These are phyloP conservation scores for Aegotheles bennettii DNA, from an alignment of 2,113 vertebrate genomes.

Conservation along the genomic window DNA sequence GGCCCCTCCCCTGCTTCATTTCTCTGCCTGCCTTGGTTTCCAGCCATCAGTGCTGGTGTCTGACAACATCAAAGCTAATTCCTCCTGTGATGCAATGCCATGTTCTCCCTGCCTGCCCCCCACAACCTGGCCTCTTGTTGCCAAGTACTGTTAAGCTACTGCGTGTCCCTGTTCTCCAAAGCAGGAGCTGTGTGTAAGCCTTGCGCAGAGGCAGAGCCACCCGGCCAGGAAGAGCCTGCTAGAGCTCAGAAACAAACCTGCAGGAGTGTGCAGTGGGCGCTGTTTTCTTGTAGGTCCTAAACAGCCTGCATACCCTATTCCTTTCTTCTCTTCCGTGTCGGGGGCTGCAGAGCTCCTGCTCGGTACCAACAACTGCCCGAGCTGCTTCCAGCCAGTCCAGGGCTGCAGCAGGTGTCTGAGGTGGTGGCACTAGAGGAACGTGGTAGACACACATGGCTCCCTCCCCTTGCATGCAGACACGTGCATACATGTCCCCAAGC, in stretches of 20 bases:
- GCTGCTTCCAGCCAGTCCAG: not conserved
- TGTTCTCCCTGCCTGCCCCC: not conserved
- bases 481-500: not conserved
- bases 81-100: not conserved
- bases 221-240: not conserved
- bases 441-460: not conserved
- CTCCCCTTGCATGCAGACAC: not conserved
- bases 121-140: not conserved
- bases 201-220: not conserved
- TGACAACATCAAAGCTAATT: conserved; percentile 24
- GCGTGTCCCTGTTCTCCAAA: not conserved
- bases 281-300: not conserved
- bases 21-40: conserved; percentile 34
- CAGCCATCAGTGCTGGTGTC: conserved; percentile 4
- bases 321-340: not conserved
- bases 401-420: not conserved
- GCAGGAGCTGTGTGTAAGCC: not conserved
- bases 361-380: not conserved
- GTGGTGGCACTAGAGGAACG: not conserved
- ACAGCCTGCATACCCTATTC: rapidly evolving
- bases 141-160: not conserved
- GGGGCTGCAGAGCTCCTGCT: not conserved
- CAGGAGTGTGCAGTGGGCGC: rapidly evolving
- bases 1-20: conserved; percentile 19
- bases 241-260: not conserved